phyloP scores from a whole-genome alignment of 2,797 vertebrate genomes.

The Yasuhikotakia modesta region DNA sequence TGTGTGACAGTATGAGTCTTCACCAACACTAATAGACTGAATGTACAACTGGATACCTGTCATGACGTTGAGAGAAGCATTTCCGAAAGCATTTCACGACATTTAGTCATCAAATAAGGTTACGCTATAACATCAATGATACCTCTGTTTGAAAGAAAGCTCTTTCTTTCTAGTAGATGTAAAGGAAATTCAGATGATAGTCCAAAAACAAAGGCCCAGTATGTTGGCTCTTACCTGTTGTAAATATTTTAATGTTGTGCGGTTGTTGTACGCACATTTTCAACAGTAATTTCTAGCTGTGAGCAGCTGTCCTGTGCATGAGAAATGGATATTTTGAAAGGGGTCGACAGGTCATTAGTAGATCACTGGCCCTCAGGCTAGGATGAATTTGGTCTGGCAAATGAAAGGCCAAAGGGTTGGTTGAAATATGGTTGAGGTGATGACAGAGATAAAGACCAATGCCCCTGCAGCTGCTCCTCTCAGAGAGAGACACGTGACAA shows the following conservation, averaged over 20 bases:
- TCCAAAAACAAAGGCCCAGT: neutral
- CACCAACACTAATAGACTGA: neutral
- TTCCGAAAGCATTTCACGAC: too few relatives aligned
- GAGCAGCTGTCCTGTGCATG: constrained; percentile 46
- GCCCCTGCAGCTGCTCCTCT: constrained; percentile 57
- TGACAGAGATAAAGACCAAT: constrained; percentile 63
- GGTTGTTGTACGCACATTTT: too few relatives aligned
- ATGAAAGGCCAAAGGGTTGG: constrained; percentile 64
- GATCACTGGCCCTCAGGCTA: constrained; percentile 30
- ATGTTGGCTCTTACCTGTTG: neutral
- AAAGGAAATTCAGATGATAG: constrained; percentile 4
- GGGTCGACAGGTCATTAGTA: constrained; percentile 32
- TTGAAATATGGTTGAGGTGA: constrained; percentile 55
- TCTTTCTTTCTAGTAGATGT: too few relatives aligned
- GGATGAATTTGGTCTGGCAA: constrained; percentile 66
- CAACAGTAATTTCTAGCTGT: constrained; percentile 38
- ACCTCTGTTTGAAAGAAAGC: too few relatives aligned
- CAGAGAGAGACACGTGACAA: constrained; percentile 56
- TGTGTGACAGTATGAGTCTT: constrained; percentile 21
- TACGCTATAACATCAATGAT: too few relatives aligned
- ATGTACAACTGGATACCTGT: constrained; percentile 32
- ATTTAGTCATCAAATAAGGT: too few relatives aligned
- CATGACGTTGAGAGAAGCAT: neutral
- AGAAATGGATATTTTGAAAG: neutral
- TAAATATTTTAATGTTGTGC: neutral